Evolutionary conservation across 2,888 invertebrate genomes (phyloP).

Genomic region (Synergus laeviventris): DNA sequence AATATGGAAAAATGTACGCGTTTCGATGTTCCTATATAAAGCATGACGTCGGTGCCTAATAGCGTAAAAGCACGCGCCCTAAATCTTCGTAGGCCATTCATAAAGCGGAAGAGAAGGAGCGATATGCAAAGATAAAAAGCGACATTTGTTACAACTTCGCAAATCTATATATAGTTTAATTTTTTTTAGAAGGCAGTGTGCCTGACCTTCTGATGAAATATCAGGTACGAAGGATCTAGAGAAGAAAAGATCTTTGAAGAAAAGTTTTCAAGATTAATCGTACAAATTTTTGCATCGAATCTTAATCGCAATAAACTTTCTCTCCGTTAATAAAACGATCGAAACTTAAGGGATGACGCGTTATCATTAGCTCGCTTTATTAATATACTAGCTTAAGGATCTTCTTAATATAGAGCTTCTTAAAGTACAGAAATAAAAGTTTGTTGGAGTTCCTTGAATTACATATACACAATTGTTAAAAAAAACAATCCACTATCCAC

Average conservation of each 20-base stretch:
- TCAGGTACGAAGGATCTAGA: conserved; percentile 57
- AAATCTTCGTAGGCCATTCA: conserved; percentile 32
- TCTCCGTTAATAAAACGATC: conserved; percentile 37
- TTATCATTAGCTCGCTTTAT: conserved; percentile 21
- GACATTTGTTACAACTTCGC: conserved; percentile 31
- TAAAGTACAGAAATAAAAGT: conserved; percentile 37
- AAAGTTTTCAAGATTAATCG: neutral
- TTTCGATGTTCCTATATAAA: conserved; percentile 30
- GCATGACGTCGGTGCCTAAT: conserved; percentile 23
- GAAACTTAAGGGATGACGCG: conserved; percentile 24
- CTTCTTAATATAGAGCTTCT: conserved; percentile 31
- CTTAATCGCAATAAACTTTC: conserved; percentile 27
- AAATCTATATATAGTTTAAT: conserved; percentile 29
- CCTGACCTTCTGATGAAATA: conserved; percentile 48
- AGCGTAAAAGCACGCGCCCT: conserved; percentile 4
- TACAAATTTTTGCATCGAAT: conserved; percentile 15
- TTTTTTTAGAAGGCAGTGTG: conserved; percentile 8
- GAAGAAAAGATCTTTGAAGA: conserved; percentile 42
- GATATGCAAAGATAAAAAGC: conserved; percentile 35
- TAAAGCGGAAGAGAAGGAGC: conserved; percentile 26
- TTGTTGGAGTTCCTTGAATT: conserved; percentile 34
- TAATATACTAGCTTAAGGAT: conserved; percentile 33
- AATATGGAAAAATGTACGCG: conserved; percentile 15
- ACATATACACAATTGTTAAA: conserved; percentile 32
- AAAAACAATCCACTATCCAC: conserved; percentile 31